A percentile compares a stretch with the other conserved stretches of the same genome.
Evolutionary conservation across 2,888 invertebrate species (phyloP).

Genomic region (Loripinus fragilis): DNA sequence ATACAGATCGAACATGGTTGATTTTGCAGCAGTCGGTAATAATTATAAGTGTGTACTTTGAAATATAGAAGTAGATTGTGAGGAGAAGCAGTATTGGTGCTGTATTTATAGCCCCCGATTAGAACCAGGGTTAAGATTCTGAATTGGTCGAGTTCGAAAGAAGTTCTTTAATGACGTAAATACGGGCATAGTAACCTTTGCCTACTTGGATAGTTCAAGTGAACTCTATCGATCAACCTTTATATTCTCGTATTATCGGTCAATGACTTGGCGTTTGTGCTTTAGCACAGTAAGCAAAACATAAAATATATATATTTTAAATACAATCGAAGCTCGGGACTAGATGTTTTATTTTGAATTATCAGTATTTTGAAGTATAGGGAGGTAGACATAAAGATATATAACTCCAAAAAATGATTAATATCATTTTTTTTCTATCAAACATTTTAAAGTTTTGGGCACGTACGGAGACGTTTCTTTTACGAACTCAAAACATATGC

Average conservation of each 20-base stretch:
- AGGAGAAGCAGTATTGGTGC: not conserved
- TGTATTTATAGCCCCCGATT: conserved; percentile 9
- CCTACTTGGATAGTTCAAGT: not conserved
- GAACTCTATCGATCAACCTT: conserved; percentile 1
- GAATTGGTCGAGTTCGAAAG: not conserved
- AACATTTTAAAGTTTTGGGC: no score
- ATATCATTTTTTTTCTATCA: no score
- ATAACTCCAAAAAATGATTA: no score
- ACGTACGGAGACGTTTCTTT: no score
- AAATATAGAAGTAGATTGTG: not conserved
- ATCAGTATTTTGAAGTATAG: no score
- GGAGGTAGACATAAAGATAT: no score
- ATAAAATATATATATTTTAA: no score
- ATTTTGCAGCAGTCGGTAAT: not conserved
- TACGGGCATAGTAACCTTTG: not conserved
- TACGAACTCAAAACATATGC: no score
- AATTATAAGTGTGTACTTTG: not conserved
- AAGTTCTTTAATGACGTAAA: not conserved
- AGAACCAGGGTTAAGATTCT: not conserved
- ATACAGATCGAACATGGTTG: not conserved
- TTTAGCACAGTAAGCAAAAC: no score
- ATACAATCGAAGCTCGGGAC: no score
- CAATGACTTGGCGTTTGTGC: not conserved
- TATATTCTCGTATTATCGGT: not conserved
- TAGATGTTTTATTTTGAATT: no score